A percentile compares a stretch with the other conserved stretches of the same genome.
phyloP scores from a whole-genome alignment of 2,797 vertebrate genomes.

The Mormyrus hasselquistii region DNA sequence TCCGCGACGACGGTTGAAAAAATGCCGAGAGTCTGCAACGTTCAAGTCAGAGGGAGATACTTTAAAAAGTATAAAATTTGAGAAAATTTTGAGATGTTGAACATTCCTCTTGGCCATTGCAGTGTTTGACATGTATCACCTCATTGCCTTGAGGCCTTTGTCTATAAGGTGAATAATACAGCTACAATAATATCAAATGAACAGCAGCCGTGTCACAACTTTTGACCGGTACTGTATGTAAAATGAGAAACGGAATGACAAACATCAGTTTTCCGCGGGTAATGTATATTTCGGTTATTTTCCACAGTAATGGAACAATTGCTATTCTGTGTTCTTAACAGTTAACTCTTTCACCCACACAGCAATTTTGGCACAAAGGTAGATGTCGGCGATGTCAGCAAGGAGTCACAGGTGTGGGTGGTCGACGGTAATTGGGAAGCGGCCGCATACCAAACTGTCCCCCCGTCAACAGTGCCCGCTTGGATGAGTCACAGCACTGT shows the following conservation, averaged over 20 bases:
- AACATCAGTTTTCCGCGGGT: background rate
- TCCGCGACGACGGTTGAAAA: background rate
- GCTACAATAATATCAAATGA: background rate
- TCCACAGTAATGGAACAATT: background rate
- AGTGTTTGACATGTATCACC: background rate
- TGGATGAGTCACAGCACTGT: background rate
- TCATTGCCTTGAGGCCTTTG: background rate
- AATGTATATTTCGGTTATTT: background rate
- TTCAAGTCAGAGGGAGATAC: background rate
- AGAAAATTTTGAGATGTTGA: background rate
- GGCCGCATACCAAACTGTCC: background rate
- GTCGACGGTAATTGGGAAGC: background rate
- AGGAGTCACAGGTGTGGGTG: conserved; percentile 9
- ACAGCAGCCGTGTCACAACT: background rate
- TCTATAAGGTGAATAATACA: background rate
- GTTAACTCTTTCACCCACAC: conserved; percentile 6
- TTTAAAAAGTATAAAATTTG: background rate
- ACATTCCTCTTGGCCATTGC: background rate
- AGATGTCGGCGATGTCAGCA: background rate
- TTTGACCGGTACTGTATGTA: background rate
- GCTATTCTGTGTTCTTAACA: background rate
- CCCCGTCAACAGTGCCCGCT: background rate
- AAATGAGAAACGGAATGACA: background rate
- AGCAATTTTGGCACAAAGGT: background rate
- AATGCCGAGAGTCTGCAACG: background rate